phyloP scores from a whole-genome alignment of 2,888 invertebrate genomes.

The Octonoba sinensis region DNA sequence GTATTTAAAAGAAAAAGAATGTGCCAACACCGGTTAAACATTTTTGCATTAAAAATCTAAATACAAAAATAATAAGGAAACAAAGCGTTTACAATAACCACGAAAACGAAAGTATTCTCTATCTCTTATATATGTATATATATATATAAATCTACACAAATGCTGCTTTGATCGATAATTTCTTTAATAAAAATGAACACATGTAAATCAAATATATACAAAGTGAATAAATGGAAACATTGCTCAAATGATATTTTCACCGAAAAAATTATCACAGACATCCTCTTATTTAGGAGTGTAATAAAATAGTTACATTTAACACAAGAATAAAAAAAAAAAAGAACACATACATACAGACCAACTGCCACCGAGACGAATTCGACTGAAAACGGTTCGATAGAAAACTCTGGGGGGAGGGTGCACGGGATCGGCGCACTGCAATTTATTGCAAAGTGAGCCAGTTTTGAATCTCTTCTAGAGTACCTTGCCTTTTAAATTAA shows the following conservation, averaged over 20 bases:
- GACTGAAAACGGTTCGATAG: no score
- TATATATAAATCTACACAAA: neutral
- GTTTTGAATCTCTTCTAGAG: neutral
- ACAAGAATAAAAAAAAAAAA: constrained; percentile 11
- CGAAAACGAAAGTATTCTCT: neutral
- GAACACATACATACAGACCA: neutral
- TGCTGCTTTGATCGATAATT: constrained; percentile 20
- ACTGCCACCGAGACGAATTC: neutral
- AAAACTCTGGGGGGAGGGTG: no score
- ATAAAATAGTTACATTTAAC: constrained; percentile 8
- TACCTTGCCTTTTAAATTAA: no score
- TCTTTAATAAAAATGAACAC: constrained; percentile 2
- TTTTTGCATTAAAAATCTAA: neutral
- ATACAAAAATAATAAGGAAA: neutral
- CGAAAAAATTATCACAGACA: constrained; percentile 28
- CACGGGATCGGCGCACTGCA: no score
- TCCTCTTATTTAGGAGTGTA: constrained; percentile 5
- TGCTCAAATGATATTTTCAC: constrained; percentile 1
- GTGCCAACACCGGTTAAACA: neutral
- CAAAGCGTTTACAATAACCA: neutral
- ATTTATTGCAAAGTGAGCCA: neutral
- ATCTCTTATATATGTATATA: neutral
- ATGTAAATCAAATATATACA: constrained; percentile 8
- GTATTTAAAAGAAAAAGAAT: no score
- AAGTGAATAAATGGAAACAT: constrained; percentile 9